Evolutionary conservation across 1,140 invertebrate species (phyloP), one percentile per base, ranked within the genome.

Genomic region (Pissodes strobi): DNA sequence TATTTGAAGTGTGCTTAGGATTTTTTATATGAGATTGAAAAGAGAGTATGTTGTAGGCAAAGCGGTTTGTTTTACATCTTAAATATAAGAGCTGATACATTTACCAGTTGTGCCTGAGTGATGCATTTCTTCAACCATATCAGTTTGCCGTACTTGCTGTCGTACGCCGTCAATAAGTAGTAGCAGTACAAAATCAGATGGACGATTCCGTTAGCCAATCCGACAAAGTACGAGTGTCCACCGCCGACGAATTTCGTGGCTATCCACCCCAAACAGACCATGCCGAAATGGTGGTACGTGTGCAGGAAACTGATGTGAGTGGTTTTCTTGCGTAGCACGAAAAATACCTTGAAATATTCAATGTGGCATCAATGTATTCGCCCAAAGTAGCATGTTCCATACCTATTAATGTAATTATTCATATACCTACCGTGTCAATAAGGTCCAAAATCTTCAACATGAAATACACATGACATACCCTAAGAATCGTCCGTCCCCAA

Each of bases 241-340:
- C 88, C 90, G 86, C 79, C 39, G 82, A 82, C 62, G 68, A 74
- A 90, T 79, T 89, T 91, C 0, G 83, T 80, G 37, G 81, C 83
- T 21, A 80, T 71, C 86, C 86, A 91, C 5, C 80, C 79, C 1
- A 85, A 80, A 0, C 86, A 55, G 8, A 85, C 83, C 84, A 94
- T 93, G 10, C 88, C 87, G 4, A 87, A 82, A 76, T 96, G 93
- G 76, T 96, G 93, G 74, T 94, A 93, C 1, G 95, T 87, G 69
- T 96, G 93, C 13, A 96, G 82, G 73, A 94, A 92, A 4, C 90
- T 88, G 2, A 94, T 80, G 74, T 96, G 92, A 65, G 85, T 86
- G 57, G 89, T 84, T 74, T 95, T 95, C 78, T 95, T 95, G 27
- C 90, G 82, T 41, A 95, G 78, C 23, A 95, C 86, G 78, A 96